A percentile compares a stretch with the other conserved stretches of the same genome.
These are phyloP conservation scores for Phortica okadai DNA, from an alignment of 2,888 invertebrate species.

Conservation along the genomic window DNA sequence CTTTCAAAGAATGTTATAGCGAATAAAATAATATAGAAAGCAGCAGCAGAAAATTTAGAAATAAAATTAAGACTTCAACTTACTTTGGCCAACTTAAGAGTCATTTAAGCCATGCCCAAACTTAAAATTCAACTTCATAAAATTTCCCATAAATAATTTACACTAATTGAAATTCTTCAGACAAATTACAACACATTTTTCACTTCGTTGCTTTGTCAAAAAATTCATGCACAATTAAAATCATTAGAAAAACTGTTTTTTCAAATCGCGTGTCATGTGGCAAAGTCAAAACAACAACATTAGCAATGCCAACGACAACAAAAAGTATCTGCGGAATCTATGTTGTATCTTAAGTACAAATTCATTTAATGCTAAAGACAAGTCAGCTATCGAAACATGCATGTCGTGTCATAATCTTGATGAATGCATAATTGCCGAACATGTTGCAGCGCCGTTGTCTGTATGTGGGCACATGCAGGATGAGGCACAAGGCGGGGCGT, in stretches of 20 bases:
- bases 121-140: too few relatives aligned
- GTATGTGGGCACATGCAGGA: constrained; percentile 15
- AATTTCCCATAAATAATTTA: too few relatives aligned
- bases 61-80: too few relatives aligned
- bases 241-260: constrained; percentile 64
- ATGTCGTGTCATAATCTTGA: constrained; percentile 74
- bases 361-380: constrained; percentile 66
- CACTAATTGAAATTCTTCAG: too few relatives aligned
- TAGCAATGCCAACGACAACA: constrained; percentile 52
- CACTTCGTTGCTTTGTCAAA: constrained; percentile 49
- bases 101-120: too few relatives aligned
- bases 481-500: background rate
- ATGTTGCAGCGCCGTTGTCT: constrained; percentile 39
- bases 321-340: constrained; percentile 34
- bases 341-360: constrained; percentile 61
- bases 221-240: constrained; percentile 71
- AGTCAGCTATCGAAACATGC: constrained; percentile 61
- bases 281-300: constrained; percentile 39
- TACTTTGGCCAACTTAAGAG: too few relatives aligned
- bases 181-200: background rate
- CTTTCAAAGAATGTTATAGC: too few relatives aligned
- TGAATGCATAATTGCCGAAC: constrained; percentile 73
- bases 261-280: constrained; percentile 67
- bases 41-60: too few relatives aligned
- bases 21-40: too few relatives aligned